Conservation (phyloP, 2,797 vertebrate genomes). For the Coracias cyanogaster region DNA sequence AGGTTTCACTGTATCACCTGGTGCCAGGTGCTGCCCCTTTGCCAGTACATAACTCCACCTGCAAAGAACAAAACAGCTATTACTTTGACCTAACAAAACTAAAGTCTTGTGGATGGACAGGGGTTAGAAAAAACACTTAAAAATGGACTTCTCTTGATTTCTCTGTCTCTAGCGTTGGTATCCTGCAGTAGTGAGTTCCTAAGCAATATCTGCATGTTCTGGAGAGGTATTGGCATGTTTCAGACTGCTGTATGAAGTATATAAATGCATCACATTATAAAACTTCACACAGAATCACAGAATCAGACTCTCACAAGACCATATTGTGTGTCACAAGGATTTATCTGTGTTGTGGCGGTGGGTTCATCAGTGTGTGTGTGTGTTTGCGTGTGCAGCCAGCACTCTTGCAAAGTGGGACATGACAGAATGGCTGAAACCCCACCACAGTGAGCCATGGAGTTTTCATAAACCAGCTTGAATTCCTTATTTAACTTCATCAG, state of each 20-base stretch:
- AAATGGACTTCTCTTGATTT: neutral
- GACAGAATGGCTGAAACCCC: neutral
- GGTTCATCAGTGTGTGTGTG: neutral
- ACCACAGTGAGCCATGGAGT: neutral
- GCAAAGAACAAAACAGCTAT: neutral
- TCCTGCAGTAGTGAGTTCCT: neutral
- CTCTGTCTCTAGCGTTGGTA: neutral
- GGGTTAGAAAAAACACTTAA: neutral
- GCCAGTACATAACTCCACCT: neutral
- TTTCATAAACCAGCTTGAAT: neutral
- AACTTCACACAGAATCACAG: neutral
- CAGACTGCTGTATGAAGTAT: neutral
- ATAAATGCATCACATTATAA: neutral
- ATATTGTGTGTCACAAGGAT: neutral
- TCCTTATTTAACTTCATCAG: neutral
- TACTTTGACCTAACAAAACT: neutral
- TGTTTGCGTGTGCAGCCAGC: neutral
- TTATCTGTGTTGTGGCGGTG: rapidly evolving
- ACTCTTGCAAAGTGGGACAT: neutral
- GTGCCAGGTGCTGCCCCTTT: neutral
- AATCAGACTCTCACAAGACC: neutral
- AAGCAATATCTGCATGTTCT: rapidly evolving
- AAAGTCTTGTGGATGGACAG: neutral
- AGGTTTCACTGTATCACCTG: neutral
- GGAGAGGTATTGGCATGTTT: neutral